A percentile compares a stretch with the other conserved stretches of the same genome.
These are phyloP conservation scores for Baryphthengus martii DNA, from an alignment of 2,113 vertebrate species.

Conservation along the genomic window DNA sequence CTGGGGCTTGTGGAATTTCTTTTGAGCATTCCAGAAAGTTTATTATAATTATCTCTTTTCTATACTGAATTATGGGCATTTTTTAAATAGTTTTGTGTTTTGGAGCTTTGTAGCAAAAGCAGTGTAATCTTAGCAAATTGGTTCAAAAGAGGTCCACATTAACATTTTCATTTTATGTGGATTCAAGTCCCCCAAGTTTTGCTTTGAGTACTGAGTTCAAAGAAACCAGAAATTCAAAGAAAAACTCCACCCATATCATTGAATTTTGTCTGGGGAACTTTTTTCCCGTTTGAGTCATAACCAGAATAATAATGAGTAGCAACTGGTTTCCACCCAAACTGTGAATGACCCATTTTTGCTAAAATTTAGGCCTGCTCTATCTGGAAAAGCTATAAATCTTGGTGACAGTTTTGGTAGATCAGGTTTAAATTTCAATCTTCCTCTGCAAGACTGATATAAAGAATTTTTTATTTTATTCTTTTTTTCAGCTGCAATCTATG, in stretches of 20 bases:
- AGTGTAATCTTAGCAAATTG: background rate
- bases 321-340: conserved; percentile 31
- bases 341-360: background rate
- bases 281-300: conserved; percentile 28
- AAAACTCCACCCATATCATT: conserved; percentile 13
- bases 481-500: background rate
- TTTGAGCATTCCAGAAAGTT: background rate
- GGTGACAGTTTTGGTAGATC: background rate
- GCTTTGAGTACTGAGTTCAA: conserved; percentile 17
- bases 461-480: background rate
- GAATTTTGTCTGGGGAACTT: background rate
- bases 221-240: conserved; percentile 25
- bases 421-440: background rate
- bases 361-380: background rate
- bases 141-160: background rate
- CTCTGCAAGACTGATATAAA: background rate
- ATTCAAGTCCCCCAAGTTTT: background rate
- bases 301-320: conserved; percentile 36
- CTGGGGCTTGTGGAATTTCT: background rate
- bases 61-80: background rate
- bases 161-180: conserved; percentile 1
- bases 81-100: background rate
- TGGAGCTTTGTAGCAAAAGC: background rate
- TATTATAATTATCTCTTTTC: background rate
- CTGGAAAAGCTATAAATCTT: background rate